phyloP scores from a whole-genome alignment of 2,113 vertebrate genomes.

The Paradoxurus hermaphroditus region DNA sequence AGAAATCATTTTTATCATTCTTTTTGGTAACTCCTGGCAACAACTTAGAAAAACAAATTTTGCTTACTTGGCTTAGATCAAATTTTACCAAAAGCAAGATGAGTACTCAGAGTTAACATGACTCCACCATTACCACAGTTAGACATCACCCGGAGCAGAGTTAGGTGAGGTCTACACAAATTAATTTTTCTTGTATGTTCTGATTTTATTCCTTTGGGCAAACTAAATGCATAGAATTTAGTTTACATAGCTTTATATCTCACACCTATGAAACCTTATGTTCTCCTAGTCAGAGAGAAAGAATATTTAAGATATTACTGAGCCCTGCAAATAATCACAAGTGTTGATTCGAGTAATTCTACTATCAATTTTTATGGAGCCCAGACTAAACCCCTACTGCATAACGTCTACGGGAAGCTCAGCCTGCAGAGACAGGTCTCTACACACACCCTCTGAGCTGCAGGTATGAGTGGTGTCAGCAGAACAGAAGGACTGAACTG shows the following conservation, averaged over 20 bases:
- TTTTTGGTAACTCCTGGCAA: background rate
- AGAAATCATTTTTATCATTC: background rate
- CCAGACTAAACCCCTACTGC: background rate
- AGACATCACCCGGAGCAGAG: background rate
- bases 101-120: background rate
- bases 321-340: background rate
- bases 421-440: background rate
- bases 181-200: background rate
- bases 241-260: background rate
- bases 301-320: background rate
- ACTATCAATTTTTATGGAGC: background rate
- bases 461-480: no score
- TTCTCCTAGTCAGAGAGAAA: background rate
- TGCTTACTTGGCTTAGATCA: background rate
- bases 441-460: no score
- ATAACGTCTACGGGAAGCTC: background rate
- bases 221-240: background rate
- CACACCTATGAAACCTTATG: background rate
- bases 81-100: background rate
- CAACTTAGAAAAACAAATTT: background rate
- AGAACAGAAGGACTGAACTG: background rate
- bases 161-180: background rate
- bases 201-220: background rate
- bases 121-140: background rate
- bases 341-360: background rate